Conservation (phyloP, 2,888 invertebrate species). For the Dexiosoma caninum region DNA sequence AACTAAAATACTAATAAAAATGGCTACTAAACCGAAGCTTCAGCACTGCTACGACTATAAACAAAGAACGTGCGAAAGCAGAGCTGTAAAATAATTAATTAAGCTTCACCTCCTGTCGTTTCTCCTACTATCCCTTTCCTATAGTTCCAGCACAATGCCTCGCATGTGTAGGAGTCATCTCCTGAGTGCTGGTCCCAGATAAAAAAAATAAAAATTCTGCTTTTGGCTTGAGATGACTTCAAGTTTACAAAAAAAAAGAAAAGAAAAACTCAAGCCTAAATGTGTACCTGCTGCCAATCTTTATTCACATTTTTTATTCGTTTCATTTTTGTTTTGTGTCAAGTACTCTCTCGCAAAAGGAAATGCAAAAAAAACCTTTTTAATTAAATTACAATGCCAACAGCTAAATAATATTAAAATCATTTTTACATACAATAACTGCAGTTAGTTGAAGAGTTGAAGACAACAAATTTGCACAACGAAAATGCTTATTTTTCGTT, state of each 20-base stretch:
- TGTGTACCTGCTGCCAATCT: not conserved
- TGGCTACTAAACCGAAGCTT: no score
- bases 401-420: constrained; percentile 30
- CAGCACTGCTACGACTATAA: no score
- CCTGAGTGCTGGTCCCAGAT: no score
- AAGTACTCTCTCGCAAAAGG: not conserved
- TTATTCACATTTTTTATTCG: not conserved
- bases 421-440: not conserved
- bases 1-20: no score
- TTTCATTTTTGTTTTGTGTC: not conserved
- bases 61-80: no score
- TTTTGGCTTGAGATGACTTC: no score
- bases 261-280: not conserved
- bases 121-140: no score
- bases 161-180: no score
- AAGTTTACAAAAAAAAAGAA: not conserved
- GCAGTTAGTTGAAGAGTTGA: not conserved
- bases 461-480: not conserved
- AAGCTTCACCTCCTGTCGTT: no score
- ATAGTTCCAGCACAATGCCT: no score
- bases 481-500: not conserved
- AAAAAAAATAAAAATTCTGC: no score
- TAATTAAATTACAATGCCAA: constrained; percentile 59
- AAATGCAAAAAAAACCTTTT: constrained; percentile 23
- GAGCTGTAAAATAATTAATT: no score